phyloP scores from a whole-genome alignment of 1,140 invertebrate species.

The Pachyrhynchus sulphureomaculatus region DNA sequence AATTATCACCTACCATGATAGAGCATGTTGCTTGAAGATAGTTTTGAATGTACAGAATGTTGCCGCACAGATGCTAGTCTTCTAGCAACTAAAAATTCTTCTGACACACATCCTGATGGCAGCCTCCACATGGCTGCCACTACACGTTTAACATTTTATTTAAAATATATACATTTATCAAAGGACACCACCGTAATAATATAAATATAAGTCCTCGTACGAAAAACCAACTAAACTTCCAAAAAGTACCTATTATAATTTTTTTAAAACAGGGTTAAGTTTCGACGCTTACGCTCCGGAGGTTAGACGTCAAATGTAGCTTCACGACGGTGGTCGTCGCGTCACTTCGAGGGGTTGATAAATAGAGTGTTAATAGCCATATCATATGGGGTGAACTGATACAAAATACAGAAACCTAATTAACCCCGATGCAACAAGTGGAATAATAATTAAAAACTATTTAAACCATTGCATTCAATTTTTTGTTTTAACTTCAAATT shows the following conservation, averaged over 20 bases:
- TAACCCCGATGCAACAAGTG: too few species aligned
- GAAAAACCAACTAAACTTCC: too few species aligned
- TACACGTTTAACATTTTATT: constrained; percentile 38
- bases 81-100: constrained; percentile 47
- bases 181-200: background rate
- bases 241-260: too few species aligned
- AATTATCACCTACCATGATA: constrained; percentile 53
- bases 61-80: constrained; percentile 45
- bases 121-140: constrained; percentile 51
- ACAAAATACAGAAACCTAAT: too few species aligned
- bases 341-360: background rate
- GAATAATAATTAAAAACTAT: too few species aligned
- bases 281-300: background rate
- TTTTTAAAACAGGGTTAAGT: background rate
- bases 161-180: background rate
- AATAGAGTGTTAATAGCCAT: background rate
- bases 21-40: constrained; percentile 51
- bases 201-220: too few species aligned
- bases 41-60: constrained; percentile 45
- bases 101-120: constrained; percentile 48
- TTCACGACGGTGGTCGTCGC: background rate
- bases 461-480: too few species aligned
- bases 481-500: too few species aligned
- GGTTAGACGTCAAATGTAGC: background rate
- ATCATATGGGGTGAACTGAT: background rate